These are phyloP conservation scores for Anas platyrhynchos DNA, from an alignment of 2,113 vertebrate genomes.

Conservation along the genomic window DNA sequence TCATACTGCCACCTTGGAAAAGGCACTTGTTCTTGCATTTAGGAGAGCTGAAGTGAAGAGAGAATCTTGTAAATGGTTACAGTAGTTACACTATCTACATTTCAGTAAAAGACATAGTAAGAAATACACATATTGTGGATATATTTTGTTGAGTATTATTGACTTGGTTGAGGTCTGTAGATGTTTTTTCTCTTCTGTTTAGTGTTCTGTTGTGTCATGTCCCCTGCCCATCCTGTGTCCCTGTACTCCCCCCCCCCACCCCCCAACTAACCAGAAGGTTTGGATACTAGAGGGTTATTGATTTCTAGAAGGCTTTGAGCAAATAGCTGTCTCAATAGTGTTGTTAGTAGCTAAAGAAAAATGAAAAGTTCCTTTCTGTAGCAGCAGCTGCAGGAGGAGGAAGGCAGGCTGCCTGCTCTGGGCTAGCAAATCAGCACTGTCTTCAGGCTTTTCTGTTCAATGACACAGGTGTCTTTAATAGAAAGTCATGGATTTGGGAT, in stretches of 20 bases:
- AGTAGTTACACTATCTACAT: neutral
- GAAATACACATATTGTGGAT: fast-evolving
- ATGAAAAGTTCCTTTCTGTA: neutral
- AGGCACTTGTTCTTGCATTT: neutral
- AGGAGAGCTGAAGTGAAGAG: neutral
- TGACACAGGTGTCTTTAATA: neutral
- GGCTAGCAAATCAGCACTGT: neutral
- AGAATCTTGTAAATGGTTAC: neutral
- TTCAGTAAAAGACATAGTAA: neutral
- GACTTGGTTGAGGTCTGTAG: neutral
- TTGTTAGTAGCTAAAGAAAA: neutral
- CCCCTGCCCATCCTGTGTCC: no score
- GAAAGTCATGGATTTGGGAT: neutral
- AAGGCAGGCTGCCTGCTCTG: neutral
- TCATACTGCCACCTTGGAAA: neutral
- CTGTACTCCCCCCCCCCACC: no score
- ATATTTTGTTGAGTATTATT: neutral
- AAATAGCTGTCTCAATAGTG: neutral
- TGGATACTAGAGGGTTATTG: no score
- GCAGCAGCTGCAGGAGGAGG: neutral
- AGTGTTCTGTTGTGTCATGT: neutral
- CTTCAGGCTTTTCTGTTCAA: neutral
- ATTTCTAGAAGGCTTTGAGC: fast-evolving
- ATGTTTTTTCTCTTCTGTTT: neutral
- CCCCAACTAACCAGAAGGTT: neutral